Percentiles rank a stretch among this genome's conserved stretches.
phyloP scores from a whole-genome alignment of 2,797 vertebrate genomes.

The Anisognathus igniventris region DNA sequence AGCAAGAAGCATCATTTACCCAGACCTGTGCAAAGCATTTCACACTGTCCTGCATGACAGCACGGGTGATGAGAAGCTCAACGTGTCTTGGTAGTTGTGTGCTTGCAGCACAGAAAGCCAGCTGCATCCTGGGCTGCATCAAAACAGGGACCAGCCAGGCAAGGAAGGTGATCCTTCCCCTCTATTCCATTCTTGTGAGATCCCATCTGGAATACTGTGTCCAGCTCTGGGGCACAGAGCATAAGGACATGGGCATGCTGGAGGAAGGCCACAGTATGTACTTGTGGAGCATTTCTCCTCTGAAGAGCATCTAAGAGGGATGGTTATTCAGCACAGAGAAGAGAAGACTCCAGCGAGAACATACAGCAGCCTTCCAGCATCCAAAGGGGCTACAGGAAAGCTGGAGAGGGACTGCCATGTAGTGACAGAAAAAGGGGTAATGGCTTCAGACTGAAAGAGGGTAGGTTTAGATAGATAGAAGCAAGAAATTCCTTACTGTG shows the following conservation, averaged over 20 bases:
- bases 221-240: rapidly evolving
- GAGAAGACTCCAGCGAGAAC: background rate
- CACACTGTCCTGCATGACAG: background rate
- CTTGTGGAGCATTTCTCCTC: background rate
- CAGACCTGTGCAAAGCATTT: background rate
- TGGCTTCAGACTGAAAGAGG: background rate
- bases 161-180: background rate
- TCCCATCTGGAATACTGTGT: background rate
- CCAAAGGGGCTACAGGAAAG: background rate
- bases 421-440: background rate
- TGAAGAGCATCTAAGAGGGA: no score
- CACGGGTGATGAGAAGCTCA: background rate
- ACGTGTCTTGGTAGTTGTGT: background rate
- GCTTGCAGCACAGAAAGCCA: background rate
- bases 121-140: background rate
- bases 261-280: background rate
- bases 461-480: background rate
- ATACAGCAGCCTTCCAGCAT: background rate
- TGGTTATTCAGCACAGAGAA: rapidly evolving
- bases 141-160: background rate
- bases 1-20: background rate
- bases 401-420: background rate
- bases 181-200: background rate
- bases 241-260: background rate
- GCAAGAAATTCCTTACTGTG: background rate